These are phyloP conservation scores for Colinus virginianus DNA, from an alignment of 2,113 vertebrate species.

Conservation along the genomic window DNA sequence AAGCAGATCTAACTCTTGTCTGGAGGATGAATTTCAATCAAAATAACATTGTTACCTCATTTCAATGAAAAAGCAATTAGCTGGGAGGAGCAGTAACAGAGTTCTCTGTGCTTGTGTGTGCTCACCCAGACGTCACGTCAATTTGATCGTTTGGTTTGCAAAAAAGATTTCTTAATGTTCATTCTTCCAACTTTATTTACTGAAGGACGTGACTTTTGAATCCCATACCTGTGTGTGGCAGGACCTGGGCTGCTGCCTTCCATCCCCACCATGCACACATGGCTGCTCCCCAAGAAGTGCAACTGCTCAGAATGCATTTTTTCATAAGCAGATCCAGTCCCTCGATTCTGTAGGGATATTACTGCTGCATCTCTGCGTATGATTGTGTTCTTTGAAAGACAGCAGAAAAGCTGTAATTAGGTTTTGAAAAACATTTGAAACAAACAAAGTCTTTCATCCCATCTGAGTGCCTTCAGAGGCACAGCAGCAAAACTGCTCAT, in stretches of 20 bases:
- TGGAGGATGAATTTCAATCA: slow-evolving; percentile 28
- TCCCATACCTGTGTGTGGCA: not conserved
- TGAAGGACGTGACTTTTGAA: not conserved
- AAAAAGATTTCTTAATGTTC: not conserved
- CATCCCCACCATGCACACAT: not conserved
- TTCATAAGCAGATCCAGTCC: slow-evolving; percentile 16
- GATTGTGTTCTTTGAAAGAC: not conserved
- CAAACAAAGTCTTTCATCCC: not conserved
- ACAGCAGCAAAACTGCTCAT: not conserved
- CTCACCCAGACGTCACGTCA: not conserved
- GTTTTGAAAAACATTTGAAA: slow-evolving; percentile 16
- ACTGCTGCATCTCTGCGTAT: not conserved
- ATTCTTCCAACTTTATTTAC: not conserved
- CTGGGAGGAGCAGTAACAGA: not conserved
- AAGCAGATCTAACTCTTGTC: not conserved
- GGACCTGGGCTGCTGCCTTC: not conserved
- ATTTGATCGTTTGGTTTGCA: not conserved
- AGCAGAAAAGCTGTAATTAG: slow-evolving; percentile 18
- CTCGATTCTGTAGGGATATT: not conserved
- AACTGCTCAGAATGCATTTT: not conserved
- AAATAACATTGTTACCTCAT: not conserved
- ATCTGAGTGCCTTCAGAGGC: not conserved
- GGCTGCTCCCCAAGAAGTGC: not conserved
- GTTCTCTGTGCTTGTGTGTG: not conserved
- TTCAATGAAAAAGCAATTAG: not conserved